These are phyloP conservation scores for Lasiurus borealis DNA, from an alignment of 2,113 vertebrate species.

Conservation along the genomic window DNA sequence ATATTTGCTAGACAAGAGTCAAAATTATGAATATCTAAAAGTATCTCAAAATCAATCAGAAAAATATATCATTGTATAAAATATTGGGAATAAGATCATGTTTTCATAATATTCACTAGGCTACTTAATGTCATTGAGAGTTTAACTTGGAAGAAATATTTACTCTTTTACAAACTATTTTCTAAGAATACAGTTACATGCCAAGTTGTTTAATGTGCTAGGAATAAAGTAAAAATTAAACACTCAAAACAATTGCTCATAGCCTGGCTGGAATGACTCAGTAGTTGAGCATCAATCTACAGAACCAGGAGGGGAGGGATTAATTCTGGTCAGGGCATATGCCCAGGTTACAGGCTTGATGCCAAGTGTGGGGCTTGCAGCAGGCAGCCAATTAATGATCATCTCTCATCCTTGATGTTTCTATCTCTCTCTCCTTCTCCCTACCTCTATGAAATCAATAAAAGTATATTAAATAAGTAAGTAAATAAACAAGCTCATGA, in stretches of 20 bases:
- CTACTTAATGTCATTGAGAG: neutral
- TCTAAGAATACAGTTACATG: neutral
- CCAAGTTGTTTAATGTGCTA: neutral
- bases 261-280: no score
- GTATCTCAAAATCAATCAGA: neutral
- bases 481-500: neutral
- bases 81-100: neutral
- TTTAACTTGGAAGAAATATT: neutral
- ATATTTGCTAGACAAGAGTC: neutral
- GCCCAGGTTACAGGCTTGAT: no score
- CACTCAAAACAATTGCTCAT: neutral
- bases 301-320: no score
- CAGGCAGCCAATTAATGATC: no score
- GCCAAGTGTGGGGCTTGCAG: no score
- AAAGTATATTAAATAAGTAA: no score
- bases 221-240: neutral
- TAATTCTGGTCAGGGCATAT: no score
- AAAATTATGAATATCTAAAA: neutral
- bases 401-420: no score
- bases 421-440: no score
- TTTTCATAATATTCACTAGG: constrained; percentile 2
- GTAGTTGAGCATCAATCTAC: no score
- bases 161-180: neutral
- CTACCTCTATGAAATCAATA: no score
- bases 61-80: neutral